phyloP scores from a whole-genome alignment of 2,888 invertebrate species.

The Strigamia crassipes region DNA sequence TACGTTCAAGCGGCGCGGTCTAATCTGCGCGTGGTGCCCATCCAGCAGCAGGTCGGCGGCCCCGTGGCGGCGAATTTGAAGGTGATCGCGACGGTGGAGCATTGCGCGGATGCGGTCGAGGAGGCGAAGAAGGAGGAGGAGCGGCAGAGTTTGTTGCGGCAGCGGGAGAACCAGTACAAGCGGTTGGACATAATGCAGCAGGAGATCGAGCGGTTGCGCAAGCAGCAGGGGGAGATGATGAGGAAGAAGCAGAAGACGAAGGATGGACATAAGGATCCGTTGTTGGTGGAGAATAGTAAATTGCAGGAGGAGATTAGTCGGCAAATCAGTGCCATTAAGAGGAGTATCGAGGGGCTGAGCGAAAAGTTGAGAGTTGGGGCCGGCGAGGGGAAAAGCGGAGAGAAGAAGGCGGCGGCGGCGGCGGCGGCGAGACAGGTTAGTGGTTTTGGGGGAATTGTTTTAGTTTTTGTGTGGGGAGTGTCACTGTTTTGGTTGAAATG shows the following conservation, averaged over 20 bases:
- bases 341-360: background rate
- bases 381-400: background rate
- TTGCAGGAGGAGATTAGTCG: slow-evolving; percentile 55
- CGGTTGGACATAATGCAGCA: slow-evolving; percentile 49
- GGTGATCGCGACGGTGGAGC: background rate
- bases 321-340: slow-evolving; percentile 52
- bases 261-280: slow-evolving; percentile 56
- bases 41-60: background rate
- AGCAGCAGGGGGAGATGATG: slow-evolving; percentile 56
- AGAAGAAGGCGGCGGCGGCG: background rate
- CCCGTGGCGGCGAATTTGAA: background rate
- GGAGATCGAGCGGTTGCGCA: slow-evolving; percentile 54
- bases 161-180: slow-evolving; percentile 30
- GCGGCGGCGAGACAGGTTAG: background rate
- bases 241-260: slow-evolving; percentile 55
- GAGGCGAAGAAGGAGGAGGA: background rate
- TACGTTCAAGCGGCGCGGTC: background rate
- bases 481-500: too few species aligned
- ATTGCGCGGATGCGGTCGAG: background rate
- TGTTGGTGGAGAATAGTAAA: slow-evolving; percentile 55
- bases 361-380: background rate
- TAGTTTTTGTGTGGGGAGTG: too few species aligned
- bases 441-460: background rate
- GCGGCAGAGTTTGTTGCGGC: background rate
- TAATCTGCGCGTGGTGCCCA: slow-evolving; percentile 11